Evolutionary conservation across 2,888 invertebrate genomes (phyloP).

Genomic region (Tenthredo scrophulariae): DNA sequence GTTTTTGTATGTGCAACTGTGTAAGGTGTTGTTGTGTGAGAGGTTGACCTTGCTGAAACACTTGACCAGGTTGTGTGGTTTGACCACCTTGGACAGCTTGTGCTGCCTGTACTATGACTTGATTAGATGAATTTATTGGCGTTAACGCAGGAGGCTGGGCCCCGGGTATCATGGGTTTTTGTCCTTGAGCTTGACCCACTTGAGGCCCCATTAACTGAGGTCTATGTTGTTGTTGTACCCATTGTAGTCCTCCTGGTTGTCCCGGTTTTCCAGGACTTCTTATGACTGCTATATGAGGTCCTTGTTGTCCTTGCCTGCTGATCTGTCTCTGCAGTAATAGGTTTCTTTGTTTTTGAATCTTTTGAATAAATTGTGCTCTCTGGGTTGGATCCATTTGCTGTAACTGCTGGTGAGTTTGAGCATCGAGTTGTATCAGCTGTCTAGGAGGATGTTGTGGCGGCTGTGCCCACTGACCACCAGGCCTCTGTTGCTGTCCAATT

Average conservation of each 20-base stretch:
- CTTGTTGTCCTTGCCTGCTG: conserved; percentile 81
- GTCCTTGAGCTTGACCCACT: conserved; percentile 73
- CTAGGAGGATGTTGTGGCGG: conserved; percentile 81
- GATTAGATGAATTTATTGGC: conserved; percentile 71
- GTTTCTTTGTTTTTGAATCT: conserved; percentile 84
- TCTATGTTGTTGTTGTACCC: conserved; percentile 84
- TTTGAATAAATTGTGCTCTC: conserved; percentile 89
- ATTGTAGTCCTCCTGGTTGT: conserved; percentile 80
- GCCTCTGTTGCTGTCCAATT: conserved; percentile 71
- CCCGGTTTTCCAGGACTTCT: conserved; percentile 85
- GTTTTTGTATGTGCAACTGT: conserved; percentile 79
- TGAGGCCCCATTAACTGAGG: conserved; percentile 82
- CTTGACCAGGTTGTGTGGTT: conserved; percentile 68
- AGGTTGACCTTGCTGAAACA: conserved; percentile 75
- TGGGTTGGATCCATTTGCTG: conserved; percentile 91
- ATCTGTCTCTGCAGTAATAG: conserved; percentile 81
- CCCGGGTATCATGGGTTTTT: conserved; percentile 73
- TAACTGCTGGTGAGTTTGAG: conserved; percentile 90
- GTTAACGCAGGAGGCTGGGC: conserved; percentile 75
- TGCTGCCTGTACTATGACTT: conserved; percentile 60
- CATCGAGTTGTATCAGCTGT: conserved; percentile 90
- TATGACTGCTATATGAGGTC: conserved; percentile 85
- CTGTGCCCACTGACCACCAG: conserved; percentile 78
- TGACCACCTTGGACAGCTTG: conserved; percentile 68
- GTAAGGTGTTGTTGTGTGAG: conserved; percentile 78